These are phyloP conservation scores for Pseudorectes ferrugineus DNA, from an alignment of 2,113 vertebrate species.

Conservation along the genomic window DNA sequence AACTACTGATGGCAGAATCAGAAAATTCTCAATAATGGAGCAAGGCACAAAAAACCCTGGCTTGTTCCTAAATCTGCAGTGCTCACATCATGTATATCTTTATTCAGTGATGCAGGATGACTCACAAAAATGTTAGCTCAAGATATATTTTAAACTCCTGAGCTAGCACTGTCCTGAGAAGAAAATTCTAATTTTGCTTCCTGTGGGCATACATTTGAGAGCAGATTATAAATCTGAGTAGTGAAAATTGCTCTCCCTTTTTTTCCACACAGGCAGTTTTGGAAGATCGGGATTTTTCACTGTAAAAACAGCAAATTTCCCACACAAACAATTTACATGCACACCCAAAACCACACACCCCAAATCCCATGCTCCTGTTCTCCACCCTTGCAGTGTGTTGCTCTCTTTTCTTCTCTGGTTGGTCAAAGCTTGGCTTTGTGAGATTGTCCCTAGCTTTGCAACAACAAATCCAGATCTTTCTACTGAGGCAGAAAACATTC, in stretches of 20 bases:
- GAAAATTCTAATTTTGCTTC: slow-evolving; percentile 36
- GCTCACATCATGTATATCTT: slow-evolving; percentile 38
- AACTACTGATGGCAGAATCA: neutral
- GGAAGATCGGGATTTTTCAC: slow-evolving; percentile 24
- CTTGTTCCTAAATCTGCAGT: neutral
- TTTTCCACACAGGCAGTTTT: slow-evolving; percentile 16
- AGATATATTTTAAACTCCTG: slow-evolving; percentile 48
- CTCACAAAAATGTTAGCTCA: slow-evolving; percentile 32
- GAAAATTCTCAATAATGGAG: neutral
- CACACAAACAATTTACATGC: slow-evolving; percentile 45
- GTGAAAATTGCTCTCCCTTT: slow-evolving; percentile 4
- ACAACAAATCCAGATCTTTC: neutral
- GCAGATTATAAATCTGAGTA: slow-evolving; percentile 48
- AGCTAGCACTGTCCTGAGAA: slow-evolving; percentile 46
- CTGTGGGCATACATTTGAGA: slow-evolving; percentile 41
- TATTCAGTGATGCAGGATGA: slow-evolving; percentile 20
- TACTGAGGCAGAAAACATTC: neutral
- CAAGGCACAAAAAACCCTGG: neutral
- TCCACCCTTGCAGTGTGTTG: neutral
- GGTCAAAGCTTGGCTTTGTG: neutral
- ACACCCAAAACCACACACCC: slow-evolving; percentile 41
- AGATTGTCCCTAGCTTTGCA: neutral
- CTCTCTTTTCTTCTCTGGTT: neutral
- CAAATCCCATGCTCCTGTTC: slow-evolving; percentile 2
- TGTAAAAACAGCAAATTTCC: slow-evolving; percentile 29